Evolutionary conservation across 2,113 vertebrate genomes (phyloP), one percentile per base, ranked within the genome.

Genomic region (Nesoenas mayeri): DNA sequence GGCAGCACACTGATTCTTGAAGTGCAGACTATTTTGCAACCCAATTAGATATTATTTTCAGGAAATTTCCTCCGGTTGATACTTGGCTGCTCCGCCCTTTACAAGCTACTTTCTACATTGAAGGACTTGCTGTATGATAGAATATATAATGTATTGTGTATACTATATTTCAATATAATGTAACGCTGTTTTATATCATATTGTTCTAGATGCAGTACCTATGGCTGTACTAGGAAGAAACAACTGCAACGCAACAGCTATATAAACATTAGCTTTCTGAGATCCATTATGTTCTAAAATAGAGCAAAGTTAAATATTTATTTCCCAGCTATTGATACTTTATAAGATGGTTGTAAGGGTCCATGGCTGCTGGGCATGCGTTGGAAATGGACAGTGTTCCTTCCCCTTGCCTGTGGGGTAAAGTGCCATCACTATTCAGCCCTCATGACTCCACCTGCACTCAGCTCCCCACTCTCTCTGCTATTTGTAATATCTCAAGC

Each of bases 261-360:
- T 3, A 67, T 48, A 89, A 89, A 81, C 48, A 47, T 42, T 19
- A 73, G 22, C 19, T 64, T 95, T 80, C 85, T 44, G 51, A 57
- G 32, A 84, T 18, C 22, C 79, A 74, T 86, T 83, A 67, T 47
- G 31, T 29, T 67, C 71, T 60, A 88, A 85, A 94, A 86, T 8
- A 77, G n/a, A 90, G 26, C 62, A 71, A 91, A 73, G 62, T 91
- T 85, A 93, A 96, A 93, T 94, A 94, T 83, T 96, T 83, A 89
- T 96, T 96, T 88, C 44, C 21, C 40, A 90, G 53, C 60, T 79
- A 56, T 42, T 70, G 67, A 28, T 48, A 85, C 0, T 6, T 87
- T 22, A 67, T 15, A 10, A 70, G 64, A 51, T 44, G 26, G 17
- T 3, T 75, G 17, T 21, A 60, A 79, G 54, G 7, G 50, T 22